phyloP scores from a whole-genome alignment of 2,797 vertebrate genomes.

The Gallinago solitaria region DNA sequence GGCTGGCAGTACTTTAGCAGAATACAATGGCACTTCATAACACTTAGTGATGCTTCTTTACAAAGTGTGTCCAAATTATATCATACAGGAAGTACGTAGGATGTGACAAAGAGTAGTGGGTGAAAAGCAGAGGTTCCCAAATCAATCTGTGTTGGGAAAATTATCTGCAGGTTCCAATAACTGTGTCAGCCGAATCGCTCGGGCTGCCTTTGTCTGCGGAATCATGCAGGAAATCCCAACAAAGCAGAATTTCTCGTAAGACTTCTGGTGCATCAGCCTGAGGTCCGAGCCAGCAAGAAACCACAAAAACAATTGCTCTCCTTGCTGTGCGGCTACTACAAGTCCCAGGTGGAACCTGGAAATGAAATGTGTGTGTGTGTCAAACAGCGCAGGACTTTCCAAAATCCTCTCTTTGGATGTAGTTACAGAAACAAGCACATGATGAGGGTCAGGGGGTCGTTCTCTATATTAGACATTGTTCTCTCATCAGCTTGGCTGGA shows the following conservation, averaged over 20 bases:
- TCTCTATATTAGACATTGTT: not conserved
- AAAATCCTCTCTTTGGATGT: not conserved
- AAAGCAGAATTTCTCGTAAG: constrained; percentile 62
- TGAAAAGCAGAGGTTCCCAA: constrained; percentile 60
- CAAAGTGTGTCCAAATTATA: not conserved
- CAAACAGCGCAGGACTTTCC: not conserved
- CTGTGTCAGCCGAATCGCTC: constrained; percentile 33
- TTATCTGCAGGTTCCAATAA: constrained; percentile 39
- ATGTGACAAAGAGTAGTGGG: constrained; percentile 42
- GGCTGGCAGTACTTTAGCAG: constrained; percentile 8
- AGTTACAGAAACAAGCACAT: not conserved
- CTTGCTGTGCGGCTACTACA: not conserved
- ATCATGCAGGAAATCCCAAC: constrained; percentile 59
- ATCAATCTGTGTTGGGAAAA: constrained; percentile 38
- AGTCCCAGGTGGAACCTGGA: constrained; percentile 45
- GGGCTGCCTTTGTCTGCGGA: constrained; percentile 44
- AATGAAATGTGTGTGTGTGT: not conserved
- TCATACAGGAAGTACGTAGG: constrained; percentile 38
- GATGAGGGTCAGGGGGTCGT: not conserved
- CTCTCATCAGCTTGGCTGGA: constrained; percentile 37
- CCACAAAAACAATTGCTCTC: constrained; percentile 52
- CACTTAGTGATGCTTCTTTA: not conserved
- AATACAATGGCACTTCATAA: not conserved
- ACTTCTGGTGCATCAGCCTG: constrained; percentile 51
- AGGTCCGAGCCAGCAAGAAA: constrained; percentile 33